Evolutionary conservation across 1,140 invertebrate species (phyloP), one percentile per base, ranked within the genome.

Genomic region (Drosophila kanapiae): DNA sequence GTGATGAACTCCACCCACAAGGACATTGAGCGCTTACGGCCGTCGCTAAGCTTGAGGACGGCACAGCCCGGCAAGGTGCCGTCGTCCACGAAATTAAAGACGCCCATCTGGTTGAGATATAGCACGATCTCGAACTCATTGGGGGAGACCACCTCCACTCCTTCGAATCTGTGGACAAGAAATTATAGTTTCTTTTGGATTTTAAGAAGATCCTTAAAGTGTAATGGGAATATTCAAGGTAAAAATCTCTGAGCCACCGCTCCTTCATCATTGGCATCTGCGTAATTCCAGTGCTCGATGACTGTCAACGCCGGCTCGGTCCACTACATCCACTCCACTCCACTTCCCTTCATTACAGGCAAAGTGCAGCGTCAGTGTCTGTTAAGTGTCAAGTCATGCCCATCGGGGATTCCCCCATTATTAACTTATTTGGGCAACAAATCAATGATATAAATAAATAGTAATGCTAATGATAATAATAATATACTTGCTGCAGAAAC

Each of bases 1-100:
- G 98, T 99, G 61, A 99, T 99, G 93, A 99, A 99, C 93, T 99
- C 98, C 6, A 99, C 98, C 98, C 98, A 99, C 0, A 99, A 94
- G 0, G 98, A 99, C 98, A 99, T 99, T 54, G 97, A 98, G 18
- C 98, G 94, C 91, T 99, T 99, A 13, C 98, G 94, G 1, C 98
- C 98, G 94, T 99, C 98, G 94, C 97, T 98, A 9, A 99, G 94
- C 93, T 99, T 99, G 9, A 99, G 94, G 0, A 99, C 98, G 0
- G 98, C 98, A 93, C 98, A 99, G n/a, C 98, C 98, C 0, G 98
- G 98, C 69, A 99, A 94, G 7, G 97, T 97, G 4, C 98, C 98
- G 91, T 99, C 98, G 93, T 99, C 98, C 23, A 99, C 98, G 93
- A 99, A 99, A 93, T 98, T 99, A 92, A 99, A 98, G 10, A 99